Evolutionary conservation across 2,113 vertebrate genomes (phyloP), one percentile per base, ranked within the genome.

Genomic region (Hippocampus barbouri): DNA sequence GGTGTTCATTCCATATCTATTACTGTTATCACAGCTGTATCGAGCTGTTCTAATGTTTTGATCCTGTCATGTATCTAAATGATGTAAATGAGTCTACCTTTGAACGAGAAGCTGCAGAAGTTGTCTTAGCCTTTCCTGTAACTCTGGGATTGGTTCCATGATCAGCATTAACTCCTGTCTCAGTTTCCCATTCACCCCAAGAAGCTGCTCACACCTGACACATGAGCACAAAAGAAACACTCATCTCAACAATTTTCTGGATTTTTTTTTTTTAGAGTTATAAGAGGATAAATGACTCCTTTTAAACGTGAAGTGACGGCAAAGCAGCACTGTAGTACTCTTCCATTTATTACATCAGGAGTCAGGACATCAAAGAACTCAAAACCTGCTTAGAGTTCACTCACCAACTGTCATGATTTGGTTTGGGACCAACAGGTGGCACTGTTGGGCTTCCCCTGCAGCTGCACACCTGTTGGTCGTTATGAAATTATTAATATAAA

Each of bases 161-260:
- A 88, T 86, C 0, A 92, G 74, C 84, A 94, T 91, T 76, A 94
- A 71, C 72, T 96, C 95, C 79, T 94, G 92, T 70, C 94, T 93
- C 81, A 98, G 88, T 84, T 95, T 94, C 65, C 92, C 92, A 56
- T 96, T 93, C 80, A 96, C 82, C 4, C 92, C 93, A 8, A 96
- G 92, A 77, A 98, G 88, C 82, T 88, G 94, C 80, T 98, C 96
- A 49, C 93, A 95, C 89, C 97, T 99, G 53, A 57, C n/a, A 49
- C 30, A 69, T 15, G 27, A n/a, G 16, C 40, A 20, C 45, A 67
- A 34, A 15, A 30, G 20, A 16, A n/a, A n/a, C 27, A 40, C n/a
- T 38, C 0, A 34, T 15, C 20, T 27, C 51, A 53, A 25, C 2
- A 66, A 20, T 12, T 20, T 53, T 53, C 2, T 21, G 21, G 51